A percentile compares a stretch with the other conserved stretches of the same genome.
Conservation (phyloP, 2,797 vertebrate species). For the Craterocephalus amniculus region DNA sequence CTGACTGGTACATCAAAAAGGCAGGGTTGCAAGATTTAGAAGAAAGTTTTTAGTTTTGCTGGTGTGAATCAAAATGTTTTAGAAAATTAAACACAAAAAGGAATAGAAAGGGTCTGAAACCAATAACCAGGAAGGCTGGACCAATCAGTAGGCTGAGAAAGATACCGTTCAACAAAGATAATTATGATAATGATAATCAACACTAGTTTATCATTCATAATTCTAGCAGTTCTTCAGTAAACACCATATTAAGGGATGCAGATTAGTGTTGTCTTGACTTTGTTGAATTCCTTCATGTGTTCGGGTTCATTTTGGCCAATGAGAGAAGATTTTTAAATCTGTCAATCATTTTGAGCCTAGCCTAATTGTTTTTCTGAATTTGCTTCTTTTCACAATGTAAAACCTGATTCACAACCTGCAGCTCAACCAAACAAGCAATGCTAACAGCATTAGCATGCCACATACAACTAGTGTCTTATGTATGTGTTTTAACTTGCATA, state of each 20-base stretch:
- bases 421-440: no score
- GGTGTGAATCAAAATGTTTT: neutral
- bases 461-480: no score
- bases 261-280: neutral
- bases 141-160: neutral
- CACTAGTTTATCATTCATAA: neutral
- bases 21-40: no score
- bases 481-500: no score
- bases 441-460: no score
- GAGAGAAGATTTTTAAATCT: neutral
- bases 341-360: neutral
- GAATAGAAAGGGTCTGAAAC: neutral
- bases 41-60: conserved; percentile 2
- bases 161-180: neutral
- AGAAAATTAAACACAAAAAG: neutral
- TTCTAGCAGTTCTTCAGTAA: neutral
- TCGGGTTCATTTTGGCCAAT: neutral
- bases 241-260: neutral
- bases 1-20: neutral
- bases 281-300: neutral
- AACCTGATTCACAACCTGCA: neutral
- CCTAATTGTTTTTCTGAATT: neutral
- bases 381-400: neutral
- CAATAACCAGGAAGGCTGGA: no score
- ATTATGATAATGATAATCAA: neutral